Conservation (phyloP, 2,888 invertebrate genomes). For the Drosophila falleni region DNA sequence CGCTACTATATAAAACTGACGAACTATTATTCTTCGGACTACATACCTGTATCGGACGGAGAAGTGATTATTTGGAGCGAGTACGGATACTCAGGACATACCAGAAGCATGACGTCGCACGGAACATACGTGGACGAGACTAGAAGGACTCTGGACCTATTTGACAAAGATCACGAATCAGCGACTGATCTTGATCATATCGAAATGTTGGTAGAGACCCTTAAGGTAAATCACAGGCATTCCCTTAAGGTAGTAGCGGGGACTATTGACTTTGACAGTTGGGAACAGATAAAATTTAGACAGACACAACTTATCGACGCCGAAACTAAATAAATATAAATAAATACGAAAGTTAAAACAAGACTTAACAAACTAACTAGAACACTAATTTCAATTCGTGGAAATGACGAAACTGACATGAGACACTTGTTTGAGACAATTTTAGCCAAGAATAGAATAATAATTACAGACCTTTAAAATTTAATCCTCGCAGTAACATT, state of each 20-base stretch:
- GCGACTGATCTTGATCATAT: not conserved
- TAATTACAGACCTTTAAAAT: no score
- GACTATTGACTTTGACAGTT: conserved; percentile 16
- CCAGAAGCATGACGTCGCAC: conserved; percentile 15
- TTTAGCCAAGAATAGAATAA: conserved; percentile 3
- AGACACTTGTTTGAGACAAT: conserved; percentile 5
- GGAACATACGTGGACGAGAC: conserved; percentile 25
- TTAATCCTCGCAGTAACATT: no score
- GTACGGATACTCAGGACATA: no score
- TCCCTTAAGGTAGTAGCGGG: conserved; percentile 10
- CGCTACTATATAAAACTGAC: no score
- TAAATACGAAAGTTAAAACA: conserved; percentile 6
- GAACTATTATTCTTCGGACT: no score
- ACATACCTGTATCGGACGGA: no score
- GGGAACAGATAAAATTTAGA: conserved; percentile 14
- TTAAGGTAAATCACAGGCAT: conserved; percentile 14
- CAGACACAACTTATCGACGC: conserved; percentile 20
- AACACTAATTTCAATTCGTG: conserved; percentile 1
- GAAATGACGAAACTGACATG: not conserved
- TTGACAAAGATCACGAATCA: conserved; percentile 4
- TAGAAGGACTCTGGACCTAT: not conserved
- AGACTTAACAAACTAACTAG: conserved; percentile 9
- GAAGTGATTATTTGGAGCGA: no score
- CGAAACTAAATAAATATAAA: conserved; percentile 12
- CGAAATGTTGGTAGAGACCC: conserved; percentile 7